phyloP scores from a whole-genome alignment of 2,888 invertebrate genomes.

The Lasioglossum malachurum region DNA sequence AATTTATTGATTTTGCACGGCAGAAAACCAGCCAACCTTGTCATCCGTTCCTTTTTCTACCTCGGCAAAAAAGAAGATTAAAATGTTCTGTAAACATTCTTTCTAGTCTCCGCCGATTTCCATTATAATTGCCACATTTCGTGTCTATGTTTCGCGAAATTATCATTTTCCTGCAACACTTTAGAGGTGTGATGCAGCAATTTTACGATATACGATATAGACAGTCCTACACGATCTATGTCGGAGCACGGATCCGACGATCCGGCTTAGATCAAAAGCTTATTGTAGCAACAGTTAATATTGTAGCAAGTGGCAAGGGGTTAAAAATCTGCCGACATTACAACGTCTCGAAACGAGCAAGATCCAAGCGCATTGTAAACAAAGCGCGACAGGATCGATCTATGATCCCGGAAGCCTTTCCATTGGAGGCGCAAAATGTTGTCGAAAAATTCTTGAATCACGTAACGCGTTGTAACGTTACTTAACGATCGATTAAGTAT shows the following conservation, averaged over 20 bases:
- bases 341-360: not conserved
- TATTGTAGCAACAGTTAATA: too few relatives aligned
- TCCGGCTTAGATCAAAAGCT: too few relatives aligned
- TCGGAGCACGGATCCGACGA: too few relatives aligned
- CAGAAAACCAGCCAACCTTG: not conserved
- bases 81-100: not conserved
- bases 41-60: not conserved
- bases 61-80: not conserved
- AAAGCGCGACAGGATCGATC: not conserved
- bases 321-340: too few relatives aligned
- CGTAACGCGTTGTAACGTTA: slow-evolving; percentile 41
- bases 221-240: too few relatives aligned
- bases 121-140: not conserved
- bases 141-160: too few relatives aligned
- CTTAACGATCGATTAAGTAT: slow-evolving; percentile 29
- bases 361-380: not conserved
- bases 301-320: too few relatives aligned
- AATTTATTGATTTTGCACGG: not conserved
- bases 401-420: not conserved
- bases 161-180: too few relatives aligned
- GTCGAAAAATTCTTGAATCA: not conserved
- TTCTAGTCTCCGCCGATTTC: not conserved
- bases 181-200: too few relatives aligned
- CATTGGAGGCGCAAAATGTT: not conserved
- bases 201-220: too few relatives aligned